Base-by-base conservation (phyloP, 2,113 vertebrate species). In the Climacteris rufus region DNA sequence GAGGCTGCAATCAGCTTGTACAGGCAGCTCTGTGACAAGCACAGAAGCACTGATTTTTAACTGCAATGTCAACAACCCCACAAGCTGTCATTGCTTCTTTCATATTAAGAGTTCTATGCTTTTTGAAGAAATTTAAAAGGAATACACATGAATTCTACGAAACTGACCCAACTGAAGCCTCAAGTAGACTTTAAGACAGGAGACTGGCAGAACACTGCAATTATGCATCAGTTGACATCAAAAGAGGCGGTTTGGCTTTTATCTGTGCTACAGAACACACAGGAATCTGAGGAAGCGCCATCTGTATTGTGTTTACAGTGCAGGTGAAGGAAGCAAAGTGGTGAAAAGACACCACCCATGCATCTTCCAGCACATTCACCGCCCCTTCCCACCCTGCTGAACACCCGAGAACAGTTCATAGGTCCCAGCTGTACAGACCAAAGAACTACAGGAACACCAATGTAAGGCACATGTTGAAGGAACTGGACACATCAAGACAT, bases 221-320 rank as follows among this genome's bases (percentile, higher is more conserved):
- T 49, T 80, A 31, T 0, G 3, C 59, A 45, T 35, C 21, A 23
- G 18, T 2, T 1, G 0, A 63, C 4, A 42, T 31, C 13, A 37
- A 30, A 70, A 20, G 7, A 35, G 47, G 35, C 31, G 61, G 0
- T 57, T 22, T 42, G 59, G 22, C n/a, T 92, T 90, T 37, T 18
- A 18, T 8, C 60, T 52, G 23, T 45, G 56, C 13, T 31, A 82
- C 23, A 89, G 83, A 94, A 65, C 54, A 74, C 59, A 83, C 42
- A 16, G 9, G 30, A 21, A 23, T 14, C 33, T 65, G n/a, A 61
- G 11, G 47, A 85, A 93, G 7, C 93, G 35, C 27, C 39, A 31
- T 63, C 76, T 97, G 76, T 90, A 89, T 93, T 86, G 19, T 21
- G 15, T 56, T 76, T 24, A 86, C 49, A 74, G 54, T 57, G 20